These are phyloP conservation scores for Sarcophaga caerulescens DNA, from an alignment of 2,888 invertebrate species.

Conservation along the genomic window DNA sequence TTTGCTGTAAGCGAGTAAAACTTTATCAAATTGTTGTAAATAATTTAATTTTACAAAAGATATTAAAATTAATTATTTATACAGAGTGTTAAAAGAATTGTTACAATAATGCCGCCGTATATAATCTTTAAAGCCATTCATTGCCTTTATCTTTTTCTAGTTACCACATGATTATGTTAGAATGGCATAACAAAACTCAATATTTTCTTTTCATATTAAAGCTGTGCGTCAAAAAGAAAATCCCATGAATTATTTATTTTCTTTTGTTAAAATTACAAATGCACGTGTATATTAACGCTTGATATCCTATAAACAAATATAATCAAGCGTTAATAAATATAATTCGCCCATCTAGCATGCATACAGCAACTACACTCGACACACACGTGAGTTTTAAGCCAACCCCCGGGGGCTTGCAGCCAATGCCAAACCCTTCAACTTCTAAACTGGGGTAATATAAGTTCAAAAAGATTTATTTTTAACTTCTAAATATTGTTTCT, in stretches of 20 bases:
- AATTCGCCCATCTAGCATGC: not conserved
- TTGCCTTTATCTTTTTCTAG: too few relatives aligned
- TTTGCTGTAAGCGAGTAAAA: not conserved
- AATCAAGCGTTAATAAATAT: slow-evolving; percentile 52
- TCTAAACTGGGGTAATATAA: too few relatives aligned
- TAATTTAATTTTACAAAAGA: too few relatives aligned
- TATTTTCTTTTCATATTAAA: slow-evolving; percentile 23
- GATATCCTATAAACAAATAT: slow-evolving; percentile 50
- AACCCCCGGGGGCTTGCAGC: too few relatives aligned
- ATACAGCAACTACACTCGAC: too few relatives aligned
- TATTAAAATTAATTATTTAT: too few relatives aligned
- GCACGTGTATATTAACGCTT: slow-evolving; percentile 52
- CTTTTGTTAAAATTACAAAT: slow-evolving; percentile 43
- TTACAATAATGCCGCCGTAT: not conserved
- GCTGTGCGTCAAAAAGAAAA: not conserved
- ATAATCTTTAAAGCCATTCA: not conserved
- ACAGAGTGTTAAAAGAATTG: not conserved
- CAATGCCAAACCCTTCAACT: too few relatives aligned
- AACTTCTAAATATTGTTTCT: too few relatives aligned
- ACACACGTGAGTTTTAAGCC: too few relatives aligned
- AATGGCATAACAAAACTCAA: not conserved
- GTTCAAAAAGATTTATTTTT: too few relatives aligned
- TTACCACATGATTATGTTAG: too few relatives aligned
- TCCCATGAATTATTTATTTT: not conserved
- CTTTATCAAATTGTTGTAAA: not conserved